A percentile compares a stretch with the other conserved stretches of the same genome.
Conservation (phyloP, 2,113 vertebrate genomes). For the Colius striatus region DNA sequence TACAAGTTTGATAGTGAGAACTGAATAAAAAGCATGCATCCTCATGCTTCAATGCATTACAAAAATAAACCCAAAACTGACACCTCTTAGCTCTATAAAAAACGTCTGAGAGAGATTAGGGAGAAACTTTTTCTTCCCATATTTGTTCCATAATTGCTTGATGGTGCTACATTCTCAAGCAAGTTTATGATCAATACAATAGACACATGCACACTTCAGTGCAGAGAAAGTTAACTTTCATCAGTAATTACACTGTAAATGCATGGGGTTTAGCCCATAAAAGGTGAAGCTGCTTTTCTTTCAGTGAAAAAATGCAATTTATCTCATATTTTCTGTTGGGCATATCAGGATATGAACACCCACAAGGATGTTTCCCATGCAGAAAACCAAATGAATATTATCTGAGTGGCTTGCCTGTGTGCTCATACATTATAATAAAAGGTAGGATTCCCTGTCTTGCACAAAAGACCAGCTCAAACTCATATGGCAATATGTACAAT, state of each 20-base stretch:
- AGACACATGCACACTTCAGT: neutral
- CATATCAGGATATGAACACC: neutral
- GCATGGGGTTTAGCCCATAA: neutral
- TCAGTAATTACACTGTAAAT: neutral
- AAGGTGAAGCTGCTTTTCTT: neutral
- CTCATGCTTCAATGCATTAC: neutral
- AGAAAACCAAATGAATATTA: neutral
- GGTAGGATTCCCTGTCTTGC: neutral
- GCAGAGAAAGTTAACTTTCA: neutral
- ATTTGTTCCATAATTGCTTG: neutral
- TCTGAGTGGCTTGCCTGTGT: neutral
- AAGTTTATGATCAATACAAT: neutral
- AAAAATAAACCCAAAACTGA: neutral
- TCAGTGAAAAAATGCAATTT: neutral
- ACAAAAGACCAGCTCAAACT: neutral
- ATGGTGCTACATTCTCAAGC: neutral
- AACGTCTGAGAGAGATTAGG: neutral
- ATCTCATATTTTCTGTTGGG: neutral
- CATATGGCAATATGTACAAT: neutral
- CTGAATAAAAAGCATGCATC: neutral
- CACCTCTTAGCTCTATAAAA: neutral
- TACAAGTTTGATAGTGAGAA: neutral
- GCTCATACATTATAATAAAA: fast-evolving
- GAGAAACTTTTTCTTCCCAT: neutral
- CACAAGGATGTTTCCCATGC: neutral